These are phyloP conservation scores for Coenonympha arcania DNA, from an alignment of 2,888 invertebrate species.

Conservation along the genomic window DNA sequence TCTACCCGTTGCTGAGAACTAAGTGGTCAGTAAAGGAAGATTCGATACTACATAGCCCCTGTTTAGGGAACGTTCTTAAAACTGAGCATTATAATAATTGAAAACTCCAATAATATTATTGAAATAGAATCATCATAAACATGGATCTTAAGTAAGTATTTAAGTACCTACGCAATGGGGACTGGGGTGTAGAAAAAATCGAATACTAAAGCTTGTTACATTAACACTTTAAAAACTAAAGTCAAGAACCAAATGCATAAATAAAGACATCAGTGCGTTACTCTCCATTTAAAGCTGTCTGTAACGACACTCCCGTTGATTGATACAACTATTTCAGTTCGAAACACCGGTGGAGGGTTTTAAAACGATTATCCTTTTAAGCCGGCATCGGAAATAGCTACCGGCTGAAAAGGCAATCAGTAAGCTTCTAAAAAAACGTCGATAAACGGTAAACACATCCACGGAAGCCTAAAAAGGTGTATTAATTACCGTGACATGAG, in stretches of 20 bases:
- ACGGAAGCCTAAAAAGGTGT: constrained; percentile 20
- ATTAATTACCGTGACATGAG: constrained; percentile 14
- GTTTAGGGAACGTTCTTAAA: too few relatives aligned
- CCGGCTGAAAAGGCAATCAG: constrained; percentile 26
- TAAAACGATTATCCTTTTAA: constrained; percentile 29
- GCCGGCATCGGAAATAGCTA: constrained; percentile 27
- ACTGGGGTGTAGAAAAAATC: background rate
- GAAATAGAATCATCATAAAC: too few relatives aligned
- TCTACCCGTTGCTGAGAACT: too few relatives aligned
- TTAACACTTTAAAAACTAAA: background rate
- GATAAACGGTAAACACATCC: constrained; percentile 56
- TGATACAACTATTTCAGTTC: constrained; percentile 24
- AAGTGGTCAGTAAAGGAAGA: too few relatives aligned
- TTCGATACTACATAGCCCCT: too few relatives aligned
- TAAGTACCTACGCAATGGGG: background rate
- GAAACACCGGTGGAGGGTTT: constrained; percentile 22
- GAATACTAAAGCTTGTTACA: background rate
- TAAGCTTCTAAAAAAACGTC: constrained; percentile 31
- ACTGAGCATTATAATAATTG: too few relatives aligned
- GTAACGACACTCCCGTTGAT: constrained; percentile 18
- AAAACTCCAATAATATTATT: too few relatives aligned
- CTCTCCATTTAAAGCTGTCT: constrained; percentile 12
- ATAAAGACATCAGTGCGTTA: constrained; percentile 14
- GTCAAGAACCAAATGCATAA: constrained; percentile 1
- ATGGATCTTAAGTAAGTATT: background rate